A percentile compares a stretch with the other conserved stretches of the same genome.
Conservation (phyloP, 1,140 invertebrate genomes). For the Homarus americanus region DNA sequence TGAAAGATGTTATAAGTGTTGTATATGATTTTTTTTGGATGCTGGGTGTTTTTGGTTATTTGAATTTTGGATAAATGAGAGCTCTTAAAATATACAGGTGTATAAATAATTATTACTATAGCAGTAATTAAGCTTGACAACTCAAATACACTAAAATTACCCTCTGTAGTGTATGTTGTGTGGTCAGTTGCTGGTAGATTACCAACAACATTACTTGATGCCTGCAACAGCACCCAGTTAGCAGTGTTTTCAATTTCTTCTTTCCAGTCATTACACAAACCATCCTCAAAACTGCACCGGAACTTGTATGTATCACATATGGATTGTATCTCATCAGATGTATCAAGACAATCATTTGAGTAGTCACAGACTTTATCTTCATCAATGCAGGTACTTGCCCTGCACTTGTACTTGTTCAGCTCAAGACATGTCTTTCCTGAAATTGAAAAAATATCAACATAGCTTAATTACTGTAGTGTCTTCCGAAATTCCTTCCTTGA, state of each 20-base stretch:
- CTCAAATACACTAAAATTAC: no score
- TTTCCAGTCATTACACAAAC: slow-evolving; percentile 36
- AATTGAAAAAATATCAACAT: not conserved
- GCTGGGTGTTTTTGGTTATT: no score
- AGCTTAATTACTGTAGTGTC: not conserved
- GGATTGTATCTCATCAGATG: slow-evolving; percentile 23
- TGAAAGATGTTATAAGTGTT: no score
- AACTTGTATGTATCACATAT: not conserved
- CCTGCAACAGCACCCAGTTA: slow-evolving; percentile 43
- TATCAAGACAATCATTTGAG: slow-evolving; percentile 54
- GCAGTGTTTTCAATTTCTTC: slow-evolving; percentile 43
- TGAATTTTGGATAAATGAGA: no score
- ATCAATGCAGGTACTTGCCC: slow-evolving; percentile 31
- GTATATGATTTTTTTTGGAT: no score
- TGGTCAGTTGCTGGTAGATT: slow-evolving; percentile 31
- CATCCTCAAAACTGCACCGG: slow-evolving; percentile 53
- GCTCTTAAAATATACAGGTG: no score
- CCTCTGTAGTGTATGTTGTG: not conserved
- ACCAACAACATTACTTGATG: slow-evolving; percentile 33
- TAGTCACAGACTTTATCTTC: slow-evolving; percentile 32
- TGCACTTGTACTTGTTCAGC: slow-evolving; percentile 1
- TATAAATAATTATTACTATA: no score
- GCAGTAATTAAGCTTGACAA: no score
- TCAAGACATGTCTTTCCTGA: slow-evolving; percentile 50
- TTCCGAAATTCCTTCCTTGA: not conserved